Conservation (phyloP, 2,888 invertebrate species). For the Caprella mutica region DNA sequence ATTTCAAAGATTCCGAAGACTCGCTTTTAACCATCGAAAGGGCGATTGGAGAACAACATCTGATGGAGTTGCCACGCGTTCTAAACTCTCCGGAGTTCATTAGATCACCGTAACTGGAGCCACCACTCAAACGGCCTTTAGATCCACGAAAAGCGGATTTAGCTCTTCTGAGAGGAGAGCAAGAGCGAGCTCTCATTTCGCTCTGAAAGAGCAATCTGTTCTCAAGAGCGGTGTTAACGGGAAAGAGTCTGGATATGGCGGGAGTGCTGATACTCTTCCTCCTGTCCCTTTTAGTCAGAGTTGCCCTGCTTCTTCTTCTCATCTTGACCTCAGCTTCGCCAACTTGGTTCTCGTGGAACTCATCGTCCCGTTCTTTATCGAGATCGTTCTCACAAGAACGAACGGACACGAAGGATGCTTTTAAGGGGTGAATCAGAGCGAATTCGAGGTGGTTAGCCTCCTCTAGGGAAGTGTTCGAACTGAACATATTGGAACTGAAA, state of each 20-base stretch:
- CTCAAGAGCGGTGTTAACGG: constrained; percentile 12
- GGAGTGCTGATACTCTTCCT: constrained; percentile 29
- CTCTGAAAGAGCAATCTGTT: constrained; percentile 13
- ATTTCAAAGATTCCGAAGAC: neutral
- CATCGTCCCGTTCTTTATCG: neutral
- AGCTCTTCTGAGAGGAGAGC: constrained; percentile 3
- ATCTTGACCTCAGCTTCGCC: too few species aligned
- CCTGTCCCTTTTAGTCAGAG: constrained; percentile 1
- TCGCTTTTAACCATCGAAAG: constrained; percentile 26
- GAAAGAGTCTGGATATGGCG: constrained; percentile 13
- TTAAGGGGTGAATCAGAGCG: constrained; percentile 10
- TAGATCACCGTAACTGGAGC: constrained; percentile 61
- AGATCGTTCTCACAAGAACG: neutral
- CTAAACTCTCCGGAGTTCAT: constrained; percentile 49
- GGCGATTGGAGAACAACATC: constrained; percentile 29
- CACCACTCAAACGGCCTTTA: constrained; percentile 14
- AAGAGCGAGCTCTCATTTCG: constrained; percentile 9
- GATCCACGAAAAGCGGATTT: neutral
- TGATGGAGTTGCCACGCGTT: constrained; percentile 13
- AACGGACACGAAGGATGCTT: constrained; percentile 4
- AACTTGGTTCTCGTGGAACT: neutral
- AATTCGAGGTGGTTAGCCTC: neutral
- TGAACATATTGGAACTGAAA: too few species aligned
- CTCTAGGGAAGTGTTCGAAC: neutral
- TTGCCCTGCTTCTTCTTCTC: neutral